A percentile compares a stretch with the other conserved stretches of the same genome.
These are phyloP conservation scores for Stomatorhinus walkeri DNA, from an alignment of 2,797 vertebrate genomes.

Conservation along the genomic window DNA sequence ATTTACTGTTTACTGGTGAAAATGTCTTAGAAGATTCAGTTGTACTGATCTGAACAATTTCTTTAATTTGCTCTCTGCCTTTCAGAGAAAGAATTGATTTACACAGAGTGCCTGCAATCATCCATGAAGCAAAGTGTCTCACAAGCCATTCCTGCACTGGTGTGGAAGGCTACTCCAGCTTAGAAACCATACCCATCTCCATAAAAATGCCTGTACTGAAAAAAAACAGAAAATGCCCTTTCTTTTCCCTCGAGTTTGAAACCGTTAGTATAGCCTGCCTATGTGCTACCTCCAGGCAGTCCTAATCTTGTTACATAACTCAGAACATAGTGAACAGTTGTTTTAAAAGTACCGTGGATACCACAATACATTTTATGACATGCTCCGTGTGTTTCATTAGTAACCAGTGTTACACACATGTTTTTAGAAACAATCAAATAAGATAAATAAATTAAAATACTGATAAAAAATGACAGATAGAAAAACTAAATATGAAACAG, in stretches of 20 bases:
- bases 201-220: conserved; percentile 62
- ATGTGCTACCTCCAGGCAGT: conserved; percentile 58
- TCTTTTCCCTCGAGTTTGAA: conserved; percentile 61
- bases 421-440: background rate
- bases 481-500: background rate
- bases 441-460: background rate
- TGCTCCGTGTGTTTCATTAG: background rate
- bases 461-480: background rate
- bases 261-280: conserved; percentile 64
- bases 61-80: background rate
- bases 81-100: conserved; percentile 57
- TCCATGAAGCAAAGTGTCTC: conserved; percentile 62
- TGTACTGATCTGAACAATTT: background rate
- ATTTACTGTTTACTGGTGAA: background rate
- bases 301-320: conserved; percentile 27
- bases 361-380: conserved; percentile 1
- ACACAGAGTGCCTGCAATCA: conserved; percentile 58
- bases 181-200: conserved; percentile 61
- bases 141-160: conserved; percentile 54
- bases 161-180: conserved; percentile 42
- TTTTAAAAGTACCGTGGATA: conserved; percentile 5
- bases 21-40: background rate
- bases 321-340: background rate
- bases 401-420: background rate
- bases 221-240: conserved; percentile 53